phyloP scores from a whole-genome alignment of 2,888 invertebrate genomes.

The Noctua comes region DNA sequence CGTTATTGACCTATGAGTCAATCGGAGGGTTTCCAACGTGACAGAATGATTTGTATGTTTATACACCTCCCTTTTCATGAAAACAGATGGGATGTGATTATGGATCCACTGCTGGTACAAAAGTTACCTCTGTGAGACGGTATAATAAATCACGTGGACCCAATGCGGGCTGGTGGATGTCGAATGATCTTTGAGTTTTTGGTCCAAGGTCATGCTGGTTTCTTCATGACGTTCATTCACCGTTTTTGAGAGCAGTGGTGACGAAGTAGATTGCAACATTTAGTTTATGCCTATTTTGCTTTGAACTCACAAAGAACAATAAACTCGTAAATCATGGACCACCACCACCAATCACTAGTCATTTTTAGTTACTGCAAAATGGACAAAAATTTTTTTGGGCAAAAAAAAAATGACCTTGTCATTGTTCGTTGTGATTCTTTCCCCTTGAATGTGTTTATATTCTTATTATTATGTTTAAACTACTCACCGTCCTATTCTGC shows the following conservation, averaged over 20 bases:
- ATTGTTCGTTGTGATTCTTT: background rate
- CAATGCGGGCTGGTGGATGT: background rate
- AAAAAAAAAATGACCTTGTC: too few relatives aligned
- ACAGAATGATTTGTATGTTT: slow-evolving; percentile 4
- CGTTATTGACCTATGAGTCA: slow-evolving; percentile 26
- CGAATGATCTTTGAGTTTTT: background rate
- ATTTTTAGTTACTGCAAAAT: too few relatives aligned
- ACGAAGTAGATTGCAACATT: too few relatives aligned
- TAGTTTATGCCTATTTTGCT: too few relatives aligned
- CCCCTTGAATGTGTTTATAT: background rate
- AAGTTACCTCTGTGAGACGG: background rate
- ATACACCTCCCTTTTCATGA: background rate
- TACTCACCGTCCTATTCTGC: slow-evolving; percentile 96
- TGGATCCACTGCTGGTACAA: too few relatives aligned
- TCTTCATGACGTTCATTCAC: background rate
- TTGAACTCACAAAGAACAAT: background rate
- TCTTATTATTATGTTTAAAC: background rate
- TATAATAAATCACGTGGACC: background rate
- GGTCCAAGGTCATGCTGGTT: background rate
- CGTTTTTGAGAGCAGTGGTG: background rate
- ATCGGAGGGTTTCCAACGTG: slow-evolving; percentile 1
- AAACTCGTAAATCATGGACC: too few relatives aligned
- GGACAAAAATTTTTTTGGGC: too few relatives aligned
- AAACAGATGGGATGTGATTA: background rate
- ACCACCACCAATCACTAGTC: too few relatives aligned